Base-by-base conservation (phyloP, 2,797 vertebrate genomes). In the Aplochiton taeniatus region DNA sequence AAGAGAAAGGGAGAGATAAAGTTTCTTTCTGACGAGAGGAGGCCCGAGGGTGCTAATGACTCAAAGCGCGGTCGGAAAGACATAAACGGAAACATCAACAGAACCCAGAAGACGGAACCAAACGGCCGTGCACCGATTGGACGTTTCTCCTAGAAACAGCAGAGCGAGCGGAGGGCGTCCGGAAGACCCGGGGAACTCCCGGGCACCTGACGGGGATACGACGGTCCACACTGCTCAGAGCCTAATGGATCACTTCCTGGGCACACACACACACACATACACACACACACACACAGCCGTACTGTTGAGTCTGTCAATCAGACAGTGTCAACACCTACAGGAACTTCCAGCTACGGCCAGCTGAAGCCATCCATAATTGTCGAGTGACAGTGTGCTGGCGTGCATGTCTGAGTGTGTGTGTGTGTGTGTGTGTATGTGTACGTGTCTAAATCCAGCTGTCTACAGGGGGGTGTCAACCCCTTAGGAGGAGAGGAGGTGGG, bases 241-340 rank as follows among this genome's bases (percentile, higher is more conserved):
- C 46, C 43, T 19, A 48, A 47, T 20, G 8, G 46, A 14, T 46
- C 43, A 13, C 10, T 19, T 31, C 31, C 54, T n/a, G 54, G 18
- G 68, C 59, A 70, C 46, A 68, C 49, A 47, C 58, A 31, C 59
- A 62, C 59, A 55, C 66, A 61, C 58, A 68, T 58, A 61, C 61
- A 48, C 42, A 7, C 10, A 53, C 47, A 13, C 64, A 69, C 52
- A 71, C 58, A 61, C 63, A 67, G 43, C 63, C 70, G 55, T 50
- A 16, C 41, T 83, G 79, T 81, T 85, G 79, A 85, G 74, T 84
- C 75, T 84, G 75, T 73, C 58, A 47, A 85, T 77, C 76, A n/a
- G n/a, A 77, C 74, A 45, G 20, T 79, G 79, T 79, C 76, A 56
- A 52, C 47, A 63, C 75, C 70, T 76, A 72, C 78, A 72, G 16